Evolutionary conservation across 2,888 invertebrate genomes (phyloP), one percentile per base, ranked within the genome.

Genomic region (Machimus atricapillus): DNA sequence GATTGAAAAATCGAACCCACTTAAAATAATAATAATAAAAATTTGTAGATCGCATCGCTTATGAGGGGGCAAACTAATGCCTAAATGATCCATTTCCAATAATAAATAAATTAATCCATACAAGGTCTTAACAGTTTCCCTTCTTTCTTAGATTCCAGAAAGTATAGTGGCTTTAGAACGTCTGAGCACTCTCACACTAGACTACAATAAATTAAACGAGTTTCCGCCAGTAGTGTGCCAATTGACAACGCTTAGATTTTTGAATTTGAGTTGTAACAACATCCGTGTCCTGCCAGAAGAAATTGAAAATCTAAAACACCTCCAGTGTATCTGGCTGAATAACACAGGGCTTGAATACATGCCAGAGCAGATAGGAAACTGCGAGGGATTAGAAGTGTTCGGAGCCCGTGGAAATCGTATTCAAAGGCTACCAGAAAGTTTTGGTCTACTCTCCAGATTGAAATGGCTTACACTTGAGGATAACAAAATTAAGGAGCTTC

Each of bases 271-370:
- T 91, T 95, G 95, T 90, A 96, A 96, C 91, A 94, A 94, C 9
- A 92, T 96, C 77, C 92, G 93, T 87, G 92, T 91, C 43, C 91
- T 96, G 86, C 94, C 95, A 46, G 93, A 94, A 12, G 94, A 94
- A 90, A 94, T 96, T 87, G 95, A 95, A 4, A 93, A 94, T 78
- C 91, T 96, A 78, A 93, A 93, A 73, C 93, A 93, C 88, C 91
- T 96, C 83, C 95, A 95, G 90, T 94, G 94, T 2, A 93, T 96
- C 89, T 95, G 95, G 95, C 95, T 95, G 90, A 95, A 96, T 90
- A 94, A 92, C 85, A 93, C 93, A 6, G 94, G 94, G 4, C 90
- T 95, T 31, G 91, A 91, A 19, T 92, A 93, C 88, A 93, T 96
- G 81, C 95, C 95, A 0, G 93, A 93, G 78, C 95, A 95, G 91